Evolutionary conservation across 2,888 invertebrate genomes (phyloP).

Genomic region (Limenitis camilla): DNA sequence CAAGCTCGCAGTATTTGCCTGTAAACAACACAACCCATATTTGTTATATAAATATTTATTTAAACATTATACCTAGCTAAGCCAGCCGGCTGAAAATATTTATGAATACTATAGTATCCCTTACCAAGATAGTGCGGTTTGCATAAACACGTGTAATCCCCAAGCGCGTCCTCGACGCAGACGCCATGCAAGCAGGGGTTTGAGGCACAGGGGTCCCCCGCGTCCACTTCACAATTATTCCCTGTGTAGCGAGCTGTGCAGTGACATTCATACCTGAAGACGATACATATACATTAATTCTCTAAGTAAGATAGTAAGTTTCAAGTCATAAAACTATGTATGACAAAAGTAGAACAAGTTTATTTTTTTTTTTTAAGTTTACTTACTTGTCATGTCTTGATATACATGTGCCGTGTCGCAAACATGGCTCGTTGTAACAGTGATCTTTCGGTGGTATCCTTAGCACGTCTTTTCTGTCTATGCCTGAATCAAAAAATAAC

Average conservation of each 20-base stretch:
- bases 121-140: conserved; percentile 77
- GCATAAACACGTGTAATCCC: conserved; percentile 83
- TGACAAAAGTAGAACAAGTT: not conserved
- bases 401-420: conserved; percentile 87
- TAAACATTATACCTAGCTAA: too few relatives aligned
- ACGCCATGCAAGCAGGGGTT: conserved; percentile 84
- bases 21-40: too few relatives aligned
- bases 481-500: conserved; percentile 42
- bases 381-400: conserved; percentile 78
- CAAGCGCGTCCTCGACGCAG: conserved; percentile 78
- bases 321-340: too few relatives aligned
- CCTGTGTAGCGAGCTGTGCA: conserved; percentile 90
- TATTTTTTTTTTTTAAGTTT: not conserved
- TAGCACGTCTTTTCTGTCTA: conserved; percentile 70
- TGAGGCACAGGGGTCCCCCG: conserved; percentile 81
- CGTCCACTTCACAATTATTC: conserved; percentile 89
- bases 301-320: too few relatives aligned
- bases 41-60: too few relatives aligned
- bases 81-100: too few relatives aligned
- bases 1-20: conserved; percentile 82
- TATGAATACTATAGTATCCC: too few relatives aligned
- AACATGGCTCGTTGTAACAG: conserved; percentile 86
- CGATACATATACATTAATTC: too few relatives aligned
- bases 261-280: conserved; percentile 82
- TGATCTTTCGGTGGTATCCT: conserved; percentile 77